Evolutionary conservation across 2,113 vertebrate genomes (phyloP).

Genomic region (Rhinogobius similis): DNA sequence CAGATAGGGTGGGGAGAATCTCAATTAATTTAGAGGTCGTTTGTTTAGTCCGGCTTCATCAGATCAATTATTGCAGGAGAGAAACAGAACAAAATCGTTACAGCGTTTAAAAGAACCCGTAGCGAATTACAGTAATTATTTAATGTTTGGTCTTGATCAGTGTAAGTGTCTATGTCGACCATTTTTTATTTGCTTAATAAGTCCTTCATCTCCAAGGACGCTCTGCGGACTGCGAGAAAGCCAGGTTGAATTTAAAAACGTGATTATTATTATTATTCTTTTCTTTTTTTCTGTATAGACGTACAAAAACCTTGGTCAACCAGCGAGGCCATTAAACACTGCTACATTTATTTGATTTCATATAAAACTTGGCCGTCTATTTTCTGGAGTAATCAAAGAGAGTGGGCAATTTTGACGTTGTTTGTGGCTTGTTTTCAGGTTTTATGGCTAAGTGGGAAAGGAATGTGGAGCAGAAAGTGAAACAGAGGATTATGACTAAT

Average conservation of each 20-base stretch:
- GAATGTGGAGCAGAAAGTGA: conserved; percentile 2
- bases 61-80: conserved; percentile 68
- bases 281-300: conserved; percentile 15
- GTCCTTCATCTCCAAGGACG: conserved; percentile 64
- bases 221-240: conserved; percentile 50
- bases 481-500: conserved; percentile 2
- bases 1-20: conserved; percentile 56
- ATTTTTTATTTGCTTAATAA: conserved; percentile 72
- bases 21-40: conserved; percentile 71
- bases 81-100: conserved; percentile 66
- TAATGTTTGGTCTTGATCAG: conserved; percentile 75
- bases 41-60: conserved; percentile 68
- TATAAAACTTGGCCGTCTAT: conserved; percentile 5
- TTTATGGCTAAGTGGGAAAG: conserved; percentile 8
- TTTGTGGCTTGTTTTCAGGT: conserved; percentile 7
- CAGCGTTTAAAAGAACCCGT: conserved; percentile 70
- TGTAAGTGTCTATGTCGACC: conserved; percentile 68
- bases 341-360: conserved; percentile 1
- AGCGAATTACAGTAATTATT: conserved; percentile 78
- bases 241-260: conserved; percentile 17
- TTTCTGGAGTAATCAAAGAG: conserved; percentile 36
- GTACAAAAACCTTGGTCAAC: conserved; percentile 4
- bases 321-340: conserved; percentile 1
- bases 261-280: conserved; percentile 12
- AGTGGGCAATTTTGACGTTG: conserved; percentile 32